These are phyloP conservation scores for Crotophaga sulcirostris DNA, from an alignment of 2,113 vertebrate genomes.

Conservation along the genomic window DNA sequence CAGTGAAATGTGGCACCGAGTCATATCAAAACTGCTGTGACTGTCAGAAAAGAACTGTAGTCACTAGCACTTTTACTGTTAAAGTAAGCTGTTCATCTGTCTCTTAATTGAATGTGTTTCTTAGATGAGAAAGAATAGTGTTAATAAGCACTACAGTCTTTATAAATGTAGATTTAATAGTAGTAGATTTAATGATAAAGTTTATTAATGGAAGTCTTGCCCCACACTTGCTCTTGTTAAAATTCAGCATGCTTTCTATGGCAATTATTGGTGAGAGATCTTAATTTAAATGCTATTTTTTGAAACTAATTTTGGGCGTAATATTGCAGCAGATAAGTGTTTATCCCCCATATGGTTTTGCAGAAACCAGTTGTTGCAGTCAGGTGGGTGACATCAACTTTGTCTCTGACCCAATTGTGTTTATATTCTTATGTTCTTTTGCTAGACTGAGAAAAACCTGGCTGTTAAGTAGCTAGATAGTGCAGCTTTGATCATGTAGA, in stretches of 20 bases:
- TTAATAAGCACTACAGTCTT: not conserved
- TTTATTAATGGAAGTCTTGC: not conserved
- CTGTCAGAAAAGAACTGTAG: not conserved
- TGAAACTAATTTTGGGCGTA: not conserved
- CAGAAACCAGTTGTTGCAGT: not conserved
- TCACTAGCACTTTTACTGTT: not conserved
- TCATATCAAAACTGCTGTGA: not conserved
- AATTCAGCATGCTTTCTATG: not conserved
- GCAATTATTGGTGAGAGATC: constrained; percentile 6
- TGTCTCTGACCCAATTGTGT: not conserved
- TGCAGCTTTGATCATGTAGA: not conserved
- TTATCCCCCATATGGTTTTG: not conserved
- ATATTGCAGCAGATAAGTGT: not conserved
- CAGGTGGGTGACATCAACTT: not conserved
- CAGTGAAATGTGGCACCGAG: not conserved
- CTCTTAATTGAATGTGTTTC: not conserved
- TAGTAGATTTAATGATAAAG: constrained; percentile 10
- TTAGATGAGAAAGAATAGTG: not conserved
- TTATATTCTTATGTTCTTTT: not conserved
- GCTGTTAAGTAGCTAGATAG: not conserved
- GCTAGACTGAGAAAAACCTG: not conserved
- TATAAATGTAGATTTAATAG: not conserved
- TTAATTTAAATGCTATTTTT: not conserved
- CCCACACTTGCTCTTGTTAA: not conserved
- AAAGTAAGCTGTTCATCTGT: not conserved